These are phyloP conservation scores for Eulemur macaco DNA, from an alignment of 2,113 vertebrate species.

Conservation along the genomic window DNA sequence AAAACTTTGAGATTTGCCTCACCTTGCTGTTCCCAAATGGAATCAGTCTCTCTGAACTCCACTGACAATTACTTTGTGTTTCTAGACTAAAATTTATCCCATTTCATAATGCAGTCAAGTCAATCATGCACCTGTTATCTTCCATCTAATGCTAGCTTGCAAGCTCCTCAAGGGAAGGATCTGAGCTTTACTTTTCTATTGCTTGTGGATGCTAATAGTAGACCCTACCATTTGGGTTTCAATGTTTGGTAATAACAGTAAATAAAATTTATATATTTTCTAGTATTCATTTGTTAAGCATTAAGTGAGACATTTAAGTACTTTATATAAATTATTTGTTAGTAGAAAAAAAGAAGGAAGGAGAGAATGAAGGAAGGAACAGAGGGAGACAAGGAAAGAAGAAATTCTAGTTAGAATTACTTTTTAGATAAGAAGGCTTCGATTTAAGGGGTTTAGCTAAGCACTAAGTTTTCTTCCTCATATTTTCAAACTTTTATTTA, in stretches of 20 bases:
- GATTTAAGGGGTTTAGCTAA: slow-evolving; percentile 9
- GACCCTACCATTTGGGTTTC: neutral
- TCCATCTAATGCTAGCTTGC: neutral
- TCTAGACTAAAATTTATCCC: neutral
- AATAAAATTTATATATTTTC: neutral
- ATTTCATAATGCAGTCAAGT: neutral
- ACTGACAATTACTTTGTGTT: neutral
- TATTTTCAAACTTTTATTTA: slow-evolving; percentile 54
- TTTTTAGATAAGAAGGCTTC: neutral
- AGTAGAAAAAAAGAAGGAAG: neutral
- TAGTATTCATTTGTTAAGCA: too few species aligned
- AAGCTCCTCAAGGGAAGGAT: neutral
- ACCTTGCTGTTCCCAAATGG: neutral
- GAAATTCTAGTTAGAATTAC: neutral
- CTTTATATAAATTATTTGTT: neutral
- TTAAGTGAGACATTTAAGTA: neutral
- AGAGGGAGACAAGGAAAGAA: neutral
- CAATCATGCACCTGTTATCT: neutral
- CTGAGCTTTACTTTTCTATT: neutral
- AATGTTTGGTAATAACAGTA: neutral
- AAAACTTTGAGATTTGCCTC: neutral
- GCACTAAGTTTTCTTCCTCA: slow-evolving; percentile 17
- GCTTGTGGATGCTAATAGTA: neutral
- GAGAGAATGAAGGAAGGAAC: neutral
- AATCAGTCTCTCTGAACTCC: neutral